Conservation (phyloP, 1,140 invertebrate species). For the Caerostris extrusa region DNA sequence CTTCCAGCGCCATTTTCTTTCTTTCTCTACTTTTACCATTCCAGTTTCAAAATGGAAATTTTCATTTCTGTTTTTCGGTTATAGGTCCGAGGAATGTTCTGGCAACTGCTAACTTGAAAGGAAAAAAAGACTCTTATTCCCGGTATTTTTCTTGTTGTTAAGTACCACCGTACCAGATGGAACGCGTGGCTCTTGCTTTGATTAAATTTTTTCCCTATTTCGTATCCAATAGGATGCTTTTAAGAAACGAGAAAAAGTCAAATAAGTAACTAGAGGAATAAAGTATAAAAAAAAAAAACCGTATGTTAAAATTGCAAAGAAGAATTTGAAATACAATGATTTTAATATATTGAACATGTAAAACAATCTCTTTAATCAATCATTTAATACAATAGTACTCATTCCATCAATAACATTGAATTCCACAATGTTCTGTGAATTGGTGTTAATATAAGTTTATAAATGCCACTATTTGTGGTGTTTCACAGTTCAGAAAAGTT, state of each 20-base stretch:
- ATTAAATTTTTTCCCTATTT: neutral
- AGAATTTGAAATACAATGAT: too few relatives aligned
- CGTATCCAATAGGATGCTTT: neutral
- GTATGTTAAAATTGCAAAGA: too few relatives aligned
- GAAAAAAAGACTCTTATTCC: neutral
- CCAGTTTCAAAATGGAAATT: slow-evolving; percentile 34
- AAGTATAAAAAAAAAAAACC: too few relatives aligned
- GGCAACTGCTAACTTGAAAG: neutral
- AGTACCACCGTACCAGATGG: neutral
- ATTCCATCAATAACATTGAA: too few relatives aligned
- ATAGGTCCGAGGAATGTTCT: neutral
- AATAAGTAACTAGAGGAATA: too few relatives aligned
- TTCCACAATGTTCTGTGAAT: too few relatives aligned
- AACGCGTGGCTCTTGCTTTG: neutral
- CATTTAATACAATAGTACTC: too few relatives aligned
- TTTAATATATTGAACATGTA: too few relatives aligned
- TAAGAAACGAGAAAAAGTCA: neutral
- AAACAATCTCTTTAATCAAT: too few relatives aligned
- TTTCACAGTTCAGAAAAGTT: too few relatives aligned
- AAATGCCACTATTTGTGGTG: too few relatives aligned
- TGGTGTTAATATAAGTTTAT: too few relatives aligned
- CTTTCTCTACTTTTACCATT: neutral
- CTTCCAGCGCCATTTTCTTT: neutral
- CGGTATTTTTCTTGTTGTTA: neutral
- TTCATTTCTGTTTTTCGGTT: neutral